Conservation (phyloP, 1,140 invertebrate species). For the Papilio polyxenes region DNA sequence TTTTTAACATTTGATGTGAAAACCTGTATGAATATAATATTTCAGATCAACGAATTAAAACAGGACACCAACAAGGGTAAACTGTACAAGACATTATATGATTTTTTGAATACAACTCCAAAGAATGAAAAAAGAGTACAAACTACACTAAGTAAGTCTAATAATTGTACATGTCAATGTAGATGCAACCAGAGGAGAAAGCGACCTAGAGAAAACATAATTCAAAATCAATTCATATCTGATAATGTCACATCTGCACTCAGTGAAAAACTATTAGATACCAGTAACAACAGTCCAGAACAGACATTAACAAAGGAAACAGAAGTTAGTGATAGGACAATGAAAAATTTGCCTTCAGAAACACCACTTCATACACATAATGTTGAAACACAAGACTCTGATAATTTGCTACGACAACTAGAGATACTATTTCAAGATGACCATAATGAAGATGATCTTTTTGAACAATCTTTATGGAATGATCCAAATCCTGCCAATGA, state of each 20-base stretch:
- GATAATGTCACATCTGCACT: conserved; percentile 10
- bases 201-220: conserved; percentile 46
- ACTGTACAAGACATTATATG: conserved; percentile 64
- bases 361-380: conserved; percentile 27
- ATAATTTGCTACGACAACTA: conserved; percentile 67
- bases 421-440: conserved; percentile 71
- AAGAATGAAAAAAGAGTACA: conserved; percentile 73
- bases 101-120: conserved; percentile 61
- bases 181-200: conserved; percentile 59
- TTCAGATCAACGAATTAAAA: conserved; percentile 69
- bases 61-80: conserved; percentile 64
- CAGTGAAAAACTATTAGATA: not conserved
- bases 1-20: not conserved
- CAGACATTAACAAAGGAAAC: conserved; percentile 23
- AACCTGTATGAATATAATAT: conserved; percentile 35
- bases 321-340: conserved; percentile 31
- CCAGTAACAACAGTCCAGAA: not conserved
- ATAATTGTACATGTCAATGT: conserved; percentile 65
- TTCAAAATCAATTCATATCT: conserved; percentile 40
- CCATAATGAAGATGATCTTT: conserved; percentile 72
- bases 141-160: conserved; percentile 48
- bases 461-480: conserved; percentile 63
- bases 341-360: conserved; percentile 20
- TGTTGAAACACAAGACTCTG: conserved; percentile 56
- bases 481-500: conserved; percentile 47